Evolutionary conservation across 2,113 vertebrate genomes (phyloP), one percentile per base, ranked within the genome.

Genomic region (Scomber colias): DNA sequence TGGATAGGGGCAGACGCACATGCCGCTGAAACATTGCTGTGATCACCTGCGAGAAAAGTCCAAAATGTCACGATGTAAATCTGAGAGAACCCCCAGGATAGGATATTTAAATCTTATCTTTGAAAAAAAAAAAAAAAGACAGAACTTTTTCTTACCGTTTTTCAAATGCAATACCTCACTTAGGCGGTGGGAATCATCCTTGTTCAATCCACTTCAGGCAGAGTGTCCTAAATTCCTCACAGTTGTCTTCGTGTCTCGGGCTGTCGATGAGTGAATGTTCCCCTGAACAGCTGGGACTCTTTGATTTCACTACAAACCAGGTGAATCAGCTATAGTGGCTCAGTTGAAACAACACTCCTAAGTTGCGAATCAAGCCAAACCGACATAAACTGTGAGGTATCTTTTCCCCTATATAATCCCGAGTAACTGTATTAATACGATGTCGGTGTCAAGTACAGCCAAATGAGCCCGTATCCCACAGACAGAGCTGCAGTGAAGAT

Each of bases 21-120:
- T 90, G 81, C 69, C 71, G 67, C 87, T 76, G 74, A 68, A 83
- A 82, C 95, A 95, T 95, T 79, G 61, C 90, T 92, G 84, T 89
- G 65, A 71, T 88, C 83, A 92, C 84, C 94, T 93, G 88, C 40
- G 77, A 54, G 27, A 30, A 71, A 53, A 60, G 54, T 59, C 56
- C 49, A 59, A 71, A 82, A 2, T 71, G 56, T 17, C 9, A 73
- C 19, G 3, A 24, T 14, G 62, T 80, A 24, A 13, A 70, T 35
- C 3, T 35, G n/a, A 9, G 3, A 27, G 49, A 2, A 67, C 9
- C 3, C n/a, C n/a, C 16, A 3, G 50, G 2, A 15, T 2, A 2
- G 3, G 1, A n/a, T n/a, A 57, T 59, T 68, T 31, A 15, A 64
- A 50, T 51, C 5, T 12, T 7, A 48, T 62, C 5, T 14, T 24